phyloP scores from a whole-genome alignment of 1,140 invertebrate species.

The Hyposmocoma kahamanoa region DNA sequence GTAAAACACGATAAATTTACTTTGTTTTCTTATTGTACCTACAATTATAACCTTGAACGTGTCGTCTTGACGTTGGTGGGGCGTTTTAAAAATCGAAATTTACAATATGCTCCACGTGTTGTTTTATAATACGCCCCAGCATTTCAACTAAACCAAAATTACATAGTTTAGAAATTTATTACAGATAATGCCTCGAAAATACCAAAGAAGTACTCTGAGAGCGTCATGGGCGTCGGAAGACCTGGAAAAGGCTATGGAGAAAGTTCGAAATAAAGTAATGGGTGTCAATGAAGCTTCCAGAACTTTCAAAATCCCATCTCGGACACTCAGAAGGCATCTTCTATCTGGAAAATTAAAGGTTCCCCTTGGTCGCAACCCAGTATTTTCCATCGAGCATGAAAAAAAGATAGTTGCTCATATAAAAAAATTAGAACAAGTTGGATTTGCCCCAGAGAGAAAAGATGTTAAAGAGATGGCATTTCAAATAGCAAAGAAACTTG shows the following conservation, averaged over 20 bases:
- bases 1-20: neutral
- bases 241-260: neutral
- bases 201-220: neutral
- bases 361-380: neutral
- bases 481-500: too few relatives aligned
- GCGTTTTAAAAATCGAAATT: constrained; percentile 1
- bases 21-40: neutral
- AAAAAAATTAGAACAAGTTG: too few relatives aligned
- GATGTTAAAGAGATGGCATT: too few relatives aligned
- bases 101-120: neutral
- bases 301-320: neutral
- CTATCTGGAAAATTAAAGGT: neutral
- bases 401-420: too few relatives aligned
- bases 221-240: neutral
- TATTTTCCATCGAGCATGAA: neutral
- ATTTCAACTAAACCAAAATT: neutral
- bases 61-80: neutral
- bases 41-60: neutral
- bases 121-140: neutral
- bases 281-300: neutral
- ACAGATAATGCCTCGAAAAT: neutral
- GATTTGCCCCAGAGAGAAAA: too few relatives aligned
- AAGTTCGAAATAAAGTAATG: neutral
- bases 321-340: neutral
- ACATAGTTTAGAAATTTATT: neutral